Conservation (phyloP, 2,113 vertebrate genomes). For the Candoia aspera region DNA sequence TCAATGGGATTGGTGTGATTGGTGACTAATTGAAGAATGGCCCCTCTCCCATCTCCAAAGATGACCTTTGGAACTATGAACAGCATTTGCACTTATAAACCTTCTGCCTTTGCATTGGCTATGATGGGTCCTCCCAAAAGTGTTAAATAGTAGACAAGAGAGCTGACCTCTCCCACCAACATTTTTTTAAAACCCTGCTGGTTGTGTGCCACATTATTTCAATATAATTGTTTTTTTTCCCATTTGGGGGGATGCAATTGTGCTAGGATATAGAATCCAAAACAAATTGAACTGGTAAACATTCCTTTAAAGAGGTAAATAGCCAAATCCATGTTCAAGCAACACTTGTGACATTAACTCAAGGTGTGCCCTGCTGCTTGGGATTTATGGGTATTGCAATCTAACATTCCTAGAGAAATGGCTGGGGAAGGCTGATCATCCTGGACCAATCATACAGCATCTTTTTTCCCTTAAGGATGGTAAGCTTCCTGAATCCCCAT, state of each 20-base stretch:
- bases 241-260: background rate
- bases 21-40: slow-evolving; percentile 73
- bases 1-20: slow-evolving; percentile 46
- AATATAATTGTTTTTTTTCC: accelerated
- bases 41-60: slow-evolving; percentile 72
- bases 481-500: background rate
- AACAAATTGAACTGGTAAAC: too few species aligned
- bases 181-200: slow-evolving; percentile 45
- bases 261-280: background rate
- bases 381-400: background rate
- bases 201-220: slow-evolving; percentile 54
- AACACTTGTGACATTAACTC: too few species aligned
- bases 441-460: background rate
- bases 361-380: too few species aligned
- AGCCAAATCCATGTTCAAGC: too few species aligned
- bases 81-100: slow-evolving; percentile 74
- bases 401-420: background rate
- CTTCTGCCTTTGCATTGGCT: slow-evolving; percentile 66
- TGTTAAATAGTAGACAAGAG: slow-evolving; percentile 79
- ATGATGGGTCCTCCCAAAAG: slow-evolving; percentile 35
- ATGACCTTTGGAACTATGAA: slow-evolving; percentile 74
- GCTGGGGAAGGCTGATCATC: background rate
- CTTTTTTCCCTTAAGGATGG: background rate
- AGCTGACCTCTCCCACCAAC: slow-evolving; percentile 68
- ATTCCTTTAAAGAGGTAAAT: too few species aligned